phyloP scores from a whole-genome alignment of 1,140 invertebrate genomes.

The Ceratitis capitata region DNA sequence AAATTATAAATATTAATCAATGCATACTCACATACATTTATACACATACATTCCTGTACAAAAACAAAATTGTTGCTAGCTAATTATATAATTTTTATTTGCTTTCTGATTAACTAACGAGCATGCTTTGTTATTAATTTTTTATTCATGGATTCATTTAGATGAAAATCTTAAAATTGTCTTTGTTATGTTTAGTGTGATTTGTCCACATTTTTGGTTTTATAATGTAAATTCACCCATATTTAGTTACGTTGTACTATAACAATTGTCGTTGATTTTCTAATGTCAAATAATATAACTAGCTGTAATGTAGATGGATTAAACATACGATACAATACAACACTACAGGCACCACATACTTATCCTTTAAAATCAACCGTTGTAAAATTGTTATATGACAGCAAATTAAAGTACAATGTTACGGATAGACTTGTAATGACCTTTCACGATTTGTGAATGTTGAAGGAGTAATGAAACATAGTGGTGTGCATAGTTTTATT shows the following conservation, averaged over 20 bases:
- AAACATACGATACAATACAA: background rate
- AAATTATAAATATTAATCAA: background rate
- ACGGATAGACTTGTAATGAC: background rate
- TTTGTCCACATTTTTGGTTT: background rate
- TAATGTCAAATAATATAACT: background rate
- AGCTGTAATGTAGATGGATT: background rate
- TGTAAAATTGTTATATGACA: background rate
- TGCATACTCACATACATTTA: constrained; percentile 21
- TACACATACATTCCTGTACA: constrained; percentile 35
- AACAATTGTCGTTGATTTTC: background rate
- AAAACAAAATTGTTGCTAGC: constrained; percentile 1
- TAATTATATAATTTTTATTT: background rate
- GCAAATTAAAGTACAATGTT: background rate
- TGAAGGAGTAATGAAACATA: too few relatives aligned
- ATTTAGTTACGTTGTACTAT: background rate
- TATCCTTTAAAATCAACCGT: background rate
- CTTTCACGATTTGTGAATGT: too few relatives aligned
- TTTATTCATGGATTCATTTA: background rate
- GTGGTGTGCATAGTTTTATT: too few relatives aligned
- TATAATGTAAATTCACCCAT: background rate
- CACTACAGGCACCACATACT: background rate
- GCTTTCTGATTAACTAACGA: background rate
- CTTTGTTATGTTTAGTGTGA: background rate
- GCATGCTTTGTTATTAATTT: background rate
- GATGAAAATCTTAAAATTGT: background rate